Evolutionary conservation across 2,888 invertebrate species (phyloP).

Genomic region (Pollenia angustigena): DNA sequence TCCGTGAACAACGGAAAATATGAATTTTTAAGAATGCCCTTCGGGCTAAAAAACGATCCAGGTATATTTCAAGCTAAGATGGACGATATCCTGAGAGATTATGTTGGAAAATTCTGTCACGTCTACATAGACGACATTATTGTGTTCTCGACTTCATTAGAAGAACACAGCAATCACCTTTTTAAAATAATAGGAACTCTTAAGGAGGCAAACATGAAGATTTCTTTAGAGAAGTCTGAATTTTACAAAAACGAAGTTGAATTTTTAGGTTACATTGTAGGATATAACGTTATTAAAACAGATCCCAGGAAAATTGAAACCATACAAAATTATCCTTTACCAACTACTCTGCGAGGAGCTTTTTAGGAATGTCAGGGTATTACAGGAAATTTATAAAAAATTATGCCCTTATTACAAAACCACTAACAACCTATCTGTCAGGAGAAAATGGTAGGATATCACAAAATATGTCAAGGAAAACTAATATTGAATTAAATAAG

Average conservation of each 20-base stretch:
- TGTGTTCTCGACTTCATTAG: too few relatives aligned
- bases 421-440: slow-evolving; percentile 65
- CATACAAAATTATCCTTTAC: slow-evolving; percentile 67
- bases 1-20: too few relatives aligned
- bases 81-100: too few relatives aligned
- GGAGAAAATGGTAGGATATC: slow-evolving; percentile 67
- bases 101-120: too few relatives aligned
- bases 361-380: slow-evolving; percentile 63
- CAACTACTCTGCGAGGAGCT: slow-evolving; percentile 68
- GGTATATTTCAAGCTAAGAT: too few relatives aligned
- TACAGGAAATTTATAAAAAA: slow-evolving; percentile 58
- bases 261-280: slow-evolving; percentile 52
- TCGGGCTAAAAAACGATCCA: too few relatives aligned
- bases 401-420: slow-evolving; percentile 71
- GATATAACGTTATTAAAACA: slow-evolving; percentile 63
- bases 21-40: too few relatives aligned
- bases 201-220: too few relatives aligned
- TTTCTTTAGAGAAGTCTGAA: too few relatives aligned
- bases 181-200: too few relatives aligned
- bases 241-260: neutral
- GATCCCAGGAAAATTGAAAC: slow-evolving; percentile 70
- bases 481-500: slow-evolving; percentile 59
- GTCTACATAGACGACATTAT: too few relatives aligned
- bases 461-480: slow-evolving; percentile 30
- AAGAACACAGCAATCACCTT: too few relatives aligned